A percentile compares a stretch with the other conserved stretches of the same genome.
phyloP scores from a whole-genome alignment of 2,113 vertebrate genomes.

The Pachypanchax playfairii region DNA sequence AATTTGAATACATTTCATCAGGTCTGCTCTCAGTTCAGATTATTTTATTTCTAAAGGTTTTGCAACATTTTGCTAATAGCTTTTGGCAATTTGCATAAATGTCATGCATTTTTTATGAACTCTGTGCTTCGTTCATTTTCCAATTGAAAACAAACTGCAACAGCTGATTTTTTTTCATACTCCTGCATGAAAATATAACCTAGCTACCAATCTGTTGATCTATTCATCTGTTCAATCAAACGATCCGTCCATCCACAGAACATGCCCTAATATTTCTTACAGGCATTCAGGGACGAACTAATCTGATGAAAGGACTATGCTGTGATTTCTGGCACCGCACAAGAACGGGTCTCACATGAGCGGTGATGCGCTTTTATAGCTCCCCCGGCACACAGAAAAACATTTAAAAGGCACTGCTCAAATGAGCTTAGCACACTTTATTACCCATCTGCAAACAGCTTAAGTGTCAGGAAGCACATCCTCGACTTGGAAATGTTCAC shows the following conservation, averaged over 20 bases:
- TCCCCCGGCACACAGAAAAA: conserved; percentile 61
- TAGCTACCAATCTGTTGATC: conserved; percentile 14
- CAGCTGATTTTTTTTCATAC: conserved; percentile 15
- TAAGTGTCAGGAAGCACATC: conserved; percentile 66
- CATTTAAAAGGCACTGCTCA: conserved; percentile 73
- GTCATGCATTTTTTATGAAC: not conserved
- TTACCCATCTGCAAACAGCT: conserved; percentile 73
- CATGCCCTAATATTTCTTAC: conserved; percentile 40
- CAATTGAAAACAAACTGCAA: not conserved
- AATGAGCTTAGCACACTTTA: conserved; percentile 72
- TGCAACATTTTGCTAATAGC: not conserved
- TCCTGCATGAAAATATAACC: not conserved
- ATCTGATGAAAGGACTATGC: conserved; percentile 62
- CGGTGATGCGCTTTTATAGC: conserved; percentile 61
- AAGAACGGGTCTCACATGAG: conserved; percentile 63
- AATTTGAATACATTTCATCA: too few species aligned
- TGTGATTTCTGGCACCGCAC: conserved; percentile 58
- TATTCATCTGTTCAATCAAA: not conserved
- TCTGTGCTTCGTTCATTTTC: conserved; percentile 4
- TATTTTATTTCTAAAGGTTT: accelerated
- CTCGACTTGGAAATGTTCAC: conserved; percentile 60
- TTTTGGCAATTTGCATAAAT: not conserved
- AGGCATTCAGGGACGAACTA: conserved; percentile 47
- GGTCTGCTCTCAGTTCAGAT: too few species aligned
- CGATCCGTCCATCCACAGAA: conserved; percentile 13